Conservation (phyloP, 2,797 vertebrate species). For the Periparus ater region DNA sequence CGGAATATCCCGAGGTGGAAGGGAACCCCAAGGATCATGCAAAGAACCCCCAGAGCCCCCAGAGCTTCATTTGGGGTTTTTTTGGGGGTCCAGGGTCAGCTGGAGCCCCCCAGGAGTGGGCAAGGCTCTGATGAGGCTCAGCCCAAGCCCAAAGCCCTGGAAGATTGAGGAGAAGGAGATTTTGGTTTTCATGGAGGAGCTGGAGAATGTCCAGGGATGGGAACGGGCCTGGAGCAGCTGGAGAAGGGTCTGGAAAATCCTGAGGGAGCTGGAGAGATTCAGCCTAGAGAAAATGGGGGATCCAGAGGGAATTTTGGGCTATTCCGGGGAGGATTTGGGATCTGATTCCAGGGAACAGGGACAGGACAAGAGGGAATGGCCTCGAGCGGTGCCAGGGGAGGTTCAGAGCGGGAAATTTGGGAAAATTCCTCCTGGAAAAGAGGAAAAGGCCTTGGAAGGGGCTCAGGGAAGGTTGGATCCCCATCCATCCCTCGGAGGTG, state of each 20-base stretch:
- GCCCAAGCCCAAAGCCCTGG: background rate
- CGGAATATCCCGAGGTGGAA: accelerated
- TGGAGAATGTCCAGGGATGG: accelerated
- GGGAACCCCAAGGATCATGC: background rate
- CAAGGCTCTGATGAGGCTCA: background rate
- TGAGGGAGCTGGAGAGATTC: background rate
- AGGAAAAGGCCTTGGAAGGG: background rate
- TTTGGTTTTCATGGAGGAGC: accelerated
- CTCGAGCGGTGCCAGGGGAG: background rate
- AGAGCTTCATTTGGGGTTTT: background rate
- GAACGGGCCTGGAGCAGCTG: accelerated
- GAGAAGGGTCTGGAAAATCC: background rate
- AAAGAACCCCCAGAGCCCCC: too few relatives aligned
- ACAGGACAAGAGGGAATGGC: accelerated
- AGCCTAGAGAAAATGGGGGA: background rate
- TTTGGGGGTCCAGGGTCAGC: background rate
- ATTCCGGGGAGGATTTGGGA: background rate
- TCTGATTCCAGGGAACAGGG: background rate
- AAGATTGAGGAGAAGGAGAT: background rate
- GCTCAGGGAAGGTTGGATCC: background rate
- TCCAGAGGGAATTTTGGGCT: background rate
- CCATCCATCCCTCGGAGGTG: background rate
- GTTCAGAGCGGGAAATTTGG: background rate
- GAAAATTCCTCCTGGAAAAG: background rate
- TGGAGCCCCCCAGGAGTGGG: background rate